Evolutionary conservation across 2,797 vertebrate genomes (phyloP), one percentile per base, ranked within the genome.

Genomic region (Serranus cabrilla): DNA sequence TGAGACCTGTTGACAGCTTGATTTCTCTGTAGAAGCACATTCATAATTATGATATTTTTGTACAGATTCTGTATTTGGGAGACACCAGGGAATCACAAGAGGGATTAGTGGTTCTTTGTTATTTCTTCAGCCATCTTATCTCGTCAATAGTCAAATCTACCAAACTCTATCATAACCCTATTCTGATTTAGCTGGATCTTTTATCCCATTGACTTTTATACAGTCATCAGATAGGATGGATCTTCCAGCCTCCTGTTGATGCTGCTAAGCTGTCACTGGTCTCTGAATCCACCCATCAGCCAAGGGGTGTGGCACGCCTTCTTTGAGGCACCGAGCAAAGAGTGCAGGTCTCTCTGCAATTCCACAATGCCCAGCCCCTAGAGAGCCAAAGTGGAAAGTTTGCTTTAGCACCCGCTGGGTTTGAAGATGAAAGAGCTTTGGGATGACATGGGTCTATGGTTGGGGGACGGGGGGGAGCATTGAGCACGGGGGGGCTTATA

Each of bases 371-470:
- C 86, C 61, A n/a, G 84, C 82, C 85, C 86, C 89, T 45, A 76
- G 85, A 90, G 87, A 91, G 91, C 79, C 84, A 87, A 93, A 93
- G 93, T 96, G 94, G 93, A 95, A 95, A 94, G 93, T 94, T 94
- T 94, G 92, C 90, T 93, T 94, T 93, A 94, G 89, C 89, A 91
- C 90, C 87, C 88, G 27, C 85, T 88, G 83, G 87, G 91, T 87
- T 88, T 87, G 82, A 89, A 95, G 94, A 95, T 95, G 93, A 95
- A 95, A 94, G 94, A 89, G 84, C 83, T 88, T 89, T 88, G 85
- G 88, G 90, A 87, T 87, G 91, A 90, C 86, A 91, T 81, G 88
- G 84, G 84, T 82, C 83, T 83, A 57, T 65, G 87, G 85, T 73
- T 61, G 85, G 78, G 86, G 82, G 74, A 62, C 12, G 55, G 70